Conservation (phyloP, 2,797 vertebrate genomes). For the Pogonophryne albipinna region DNA sequence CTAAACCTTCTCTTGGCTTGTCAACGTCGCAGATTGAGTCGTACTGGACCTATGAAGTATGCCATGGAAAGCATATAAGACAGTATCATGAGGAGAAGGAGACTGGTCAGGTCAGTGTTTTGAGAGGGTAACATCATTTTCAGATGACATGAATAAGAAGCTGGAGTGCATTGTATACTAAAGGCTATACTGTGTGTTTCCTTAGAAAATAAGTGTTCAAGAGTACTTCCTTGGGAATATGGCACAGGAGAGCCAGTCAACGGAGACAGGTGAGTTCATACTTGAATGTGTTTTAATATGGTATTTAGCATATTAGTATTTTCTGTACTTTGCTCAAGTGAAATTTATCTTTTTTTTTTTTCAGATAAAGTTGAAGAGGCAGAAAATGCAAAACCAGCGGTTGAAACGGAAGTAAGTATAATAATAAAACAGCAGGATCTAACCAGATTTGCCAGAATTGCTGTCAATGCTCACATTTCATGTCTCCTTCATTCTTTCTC, state of each 20-base stretch:
- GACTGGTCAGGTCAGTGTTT: slow-evolving; percentile 91
- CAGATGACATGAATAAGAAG: slow-evolving; percentile 7
- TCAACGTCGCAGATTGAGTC: slow-evolving; percentile 92
- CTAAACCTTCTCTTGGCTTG: neutral
- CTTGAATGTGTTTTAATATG: neutral
- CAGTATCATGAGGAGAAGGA: slow-evolving; percentile 99
- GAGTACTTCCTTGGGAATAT: slow-evolving; percentile 95
- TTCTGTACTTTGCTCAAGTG: slow-evolving; percentile 7
- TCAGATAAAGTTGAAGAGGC: slow-evolving; percentile 69
- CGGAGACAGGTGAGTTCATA: slow-evolving; percentile 86
- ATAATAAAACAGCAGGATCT: neutral
- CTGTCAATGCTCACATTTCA: neutral
- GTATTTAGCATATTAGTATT: neutral
- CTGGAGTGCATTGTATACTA: neutral
- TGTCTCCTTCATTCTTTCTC: neutral
- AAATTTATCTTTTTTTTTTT: neutral
- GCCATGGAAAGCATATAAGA: slow-evolving; percentile 95
- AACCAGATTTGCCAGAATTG: neutral
- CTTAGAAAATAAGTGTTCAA: slow-evolving; percentile 94
- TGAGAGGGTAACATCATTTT: neutral
- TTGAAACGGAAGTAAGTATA: slow-evolving; percentile 75
- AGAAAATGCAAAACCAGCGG: slow-evolving; percentile 56
- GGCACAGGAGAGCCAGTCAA: slow-evolving; percentile 74
- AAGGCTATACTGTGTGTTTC: slow-evolving; percentile 32
- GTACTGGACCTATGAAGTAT: slow-evolving; percentile 99